Base-by-base conservation (phyloP, 2,113 vertebrate species). In the Nothocercus nigrocapillus region DNA sequence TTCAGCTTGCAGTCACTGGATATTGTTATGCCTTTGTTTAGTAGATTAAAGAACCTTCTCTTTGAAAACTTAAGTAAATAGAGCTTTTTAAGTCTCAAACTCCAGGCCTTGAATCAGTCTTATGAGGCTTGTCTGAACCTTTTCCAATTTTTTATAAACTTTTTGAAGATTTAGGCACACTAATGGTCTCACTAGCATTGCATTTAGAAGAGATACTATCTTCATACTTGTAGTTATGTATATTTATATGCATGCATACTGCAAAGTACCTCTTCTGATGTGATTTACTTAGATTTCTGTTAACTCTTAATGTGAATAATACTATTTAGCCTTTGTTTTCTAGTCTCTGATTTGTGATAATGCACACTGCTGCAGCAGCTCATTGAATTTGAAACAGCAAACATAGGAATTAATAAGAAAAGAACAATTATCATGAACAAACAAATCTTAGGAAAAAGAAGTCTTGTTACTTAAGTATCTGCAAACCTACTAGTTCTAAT, bases 21-120 rank as follows among this genome's bases (percentile, higher is more conserved):
- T 93, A 78, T 75, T 88, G 32, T 72, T 84, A 75, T 72, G 61
- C 25, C 69, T 89, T 94, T 94, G 49, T 95, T 89, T 85, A 89
- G 21, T 30, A 88, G 59, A 88, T 94, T 85, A 90, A 95, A 95
- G 75, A 32, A 5, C 11, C 21, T 89, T 89, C 53, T 34, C 72
- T 97, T 97, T 90, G 85, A 90, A 91, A 94, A 94, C 15, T 72
- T 82, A 69, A 87, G 40, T 56, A 80, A 87, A 77, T 11, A 53
- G 36, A 84, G 47, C 28, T 79, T 84, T 95, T 85, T 59, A 79
- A 90, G 66, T 95, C 22, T 93, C 56, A 75, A 54, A 80, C 13
- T 64, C 19, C 54, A 77, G 73, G 54, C 82, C 51, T 54, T 7
- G 2, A 88, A 68, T 78, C 19, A 49, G 47, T 47, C 73, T 82